Evolutionary conservation across 2,797 vertebrate genomes (phyloP), one percentile per base, ranked within the genome.

Genomic region (Picus viridis): DNA sequence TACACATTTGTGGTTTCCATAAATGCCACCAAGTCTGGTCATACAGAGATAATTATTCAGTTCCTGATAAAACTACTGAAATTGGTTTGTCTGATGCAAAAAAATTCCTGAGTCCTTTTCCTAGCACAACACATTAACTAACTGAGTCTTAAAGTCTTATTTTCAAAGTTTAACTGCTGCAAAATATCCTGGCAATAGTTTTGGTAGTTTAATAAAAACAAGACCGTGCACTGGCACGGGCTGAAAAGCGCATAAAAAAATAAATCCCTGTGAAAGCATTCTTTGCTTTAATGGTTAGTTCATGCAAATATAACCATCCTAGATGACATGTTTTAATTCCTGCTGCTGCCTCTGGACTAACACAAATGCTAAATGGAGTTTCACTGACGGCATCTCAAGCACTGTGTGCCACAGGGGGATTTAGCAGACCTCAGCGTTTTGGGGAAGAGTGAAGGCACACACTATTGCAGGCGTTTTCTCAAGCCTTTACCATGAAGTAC

Each of bases 301-400:
- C 93, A 93, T 94, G 90, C 73, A 86, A 92, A 94, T 93, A 86
- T 94, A 92, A 91, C 80, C n/a, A 68, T 88, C 36, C 56, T 92
- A 87, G 64, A 89, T 72, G 20, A 16, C 41, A 78, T 56, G 30
- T 63, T 93, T 93, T 93, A 84, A 92, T 90, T 95, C 91, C 78
- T 87, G 6, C 16, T 91, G 91, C 83, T 93, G 70, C 82, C 62
- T 90, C 86, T 90, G 75, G 78, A 94, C 43, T 78, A 83, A 77
- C 54, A 88, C 29, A 91, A 91, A 65, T n/a, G 7, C 29, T 92
- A 77, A 86, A 86, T 70, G 43, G 12, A 45, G 12, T 65, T 85
- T 83, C 85, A 70, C 34, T 65, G 59, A 74, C 53, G 88, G n/a
- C 6, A 62, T 45, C 64, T 80, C 36, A 61, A 74, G 36, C 24